Percentiles rank a stretch among this genome's conserved stretches.
Conservation (phyloP, 2,888 invertebrate species). For the Ennomos fuscantarius region DNA sequence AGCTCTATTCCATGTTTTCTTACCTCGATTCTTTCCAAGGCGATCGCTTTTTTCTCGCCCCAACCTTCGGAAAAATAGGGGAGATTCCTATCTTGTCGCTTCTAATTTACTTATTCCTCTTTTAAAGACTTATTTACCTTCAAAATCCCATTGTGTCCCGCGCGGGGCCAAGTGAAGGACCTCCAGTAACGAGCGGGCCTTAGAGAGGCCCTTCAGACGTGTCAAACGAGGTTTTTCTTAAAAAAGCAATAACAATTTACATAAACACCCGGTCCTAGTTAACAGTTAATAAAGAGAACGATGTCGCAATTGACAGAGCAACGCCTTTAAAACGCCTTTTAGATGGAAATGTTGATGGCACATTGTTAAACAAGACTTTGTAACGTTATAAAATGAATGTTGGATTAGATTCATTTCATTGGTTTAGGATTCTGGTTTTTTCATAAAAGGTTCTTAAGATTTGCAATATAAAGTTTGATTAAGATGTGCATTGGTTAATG, state of each 20-base stretch:
- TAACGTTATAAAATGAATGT: constrained; percentile 35
- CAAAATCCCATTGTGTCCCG: constrained; percentile 84
- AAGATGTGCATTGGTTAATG: constrained; percentile 20
- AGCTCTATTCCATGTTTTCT: constrained; percentile 55
- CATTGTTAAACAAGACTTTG: constrained; percentile 75
- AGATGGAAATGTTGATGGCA: constrained; percentile 76
- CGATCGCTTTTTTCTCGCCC: constrained; percentile 82
- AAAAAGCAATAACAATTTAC: constrained; percentile 85
- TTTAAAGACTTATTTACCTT: constrained; percentile 90
- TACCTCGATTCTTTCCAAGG: constrained; percentile 62
- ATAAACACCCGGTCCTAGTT: constrained; percentile 83
- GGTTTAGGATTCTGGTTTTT: constrained; percentile 15
- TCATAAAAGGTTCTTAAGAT: too few relatives aligned
- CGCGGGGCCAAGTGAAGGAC: constrained; percentile 68
- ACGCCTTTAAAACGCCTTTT: constrained; percentile 74
- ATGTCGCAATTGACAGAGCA: constrained; percentile 78
- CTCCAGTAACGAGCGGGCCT: constrained; percentile 73
- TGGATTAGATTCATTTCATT: constrained; percentile 30
- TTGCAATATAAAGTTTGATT: not conserved
- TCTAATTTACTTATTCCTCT: constrained; percentile 93
- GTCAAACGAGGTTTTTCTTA: constrained; percentile 81
- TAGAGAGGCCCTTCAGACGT: constrained; percentile 73
- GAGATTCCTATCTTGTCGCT: constrained; percentile 91
- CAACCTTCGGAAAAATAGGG: constrained; percentile 84
- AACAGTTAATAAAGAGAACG: constrained; percentile 84